Evolutionary conservation across 2,113 vertebrate genomes (phyloP).

Genomic region (Centropristis striata): DNA sequence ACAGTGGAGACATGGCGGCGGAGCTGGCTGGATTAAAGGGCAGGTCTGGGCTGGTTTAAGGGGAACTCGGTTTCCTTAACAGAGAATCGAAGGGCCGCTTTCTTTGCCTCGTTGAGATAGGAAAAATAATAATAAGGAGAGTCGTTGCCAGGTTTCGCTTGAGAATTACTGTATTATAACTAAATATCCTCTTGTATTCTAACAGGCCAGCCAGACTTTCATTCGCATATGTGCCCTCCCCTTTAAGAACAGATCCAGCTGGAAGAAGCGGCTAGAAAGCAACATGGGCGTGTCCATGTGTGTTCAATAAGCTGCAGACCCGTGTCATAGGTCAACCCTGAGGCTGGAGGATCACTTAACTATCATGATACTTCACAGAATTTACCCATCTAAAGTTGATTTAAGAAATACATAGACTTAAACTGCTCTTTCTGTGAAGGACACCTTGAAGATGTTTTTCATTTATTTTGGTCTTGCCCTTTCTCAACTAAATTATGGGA

Average conservation of each 20-base stretch:
- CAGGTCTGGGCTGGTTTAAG: conserved; percentile 4
- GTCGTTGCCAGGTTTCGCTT: no score
- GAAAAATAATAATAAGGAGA: not conserved
- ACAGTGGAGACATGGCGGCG: conserved; percentile 64
- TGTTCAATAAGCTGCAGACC: not conserved
- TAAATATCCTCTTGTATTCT: fast-evolving
- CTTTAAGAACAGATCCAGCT: conserved; percentile 72
- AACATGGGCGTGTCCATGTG: conserved; percentile 44
- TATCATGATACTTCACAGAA: no score
- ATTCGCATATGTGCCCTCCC: conserved; percentile 26
- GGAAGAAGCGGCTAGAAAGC: conserved; percentile 31
- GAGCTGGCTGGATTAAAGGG: conserved; percentile 71
- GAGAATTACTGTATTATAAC: fast-evolving
- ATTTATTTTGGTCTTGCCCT: no score
- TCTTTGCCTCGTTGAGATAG: not conserved
- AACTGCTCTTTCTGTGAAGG: no score
- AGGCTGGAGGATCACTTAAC: not conserved
- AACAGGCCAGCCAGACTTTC: fast-evolving
- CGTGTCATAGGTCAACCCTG: not conserved
- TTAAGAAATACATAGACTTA: no score
- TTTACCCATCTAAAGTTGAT: no score
- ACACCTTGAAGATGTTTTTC: no score
- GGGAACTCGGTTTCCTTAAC: conserved; percentile 12
- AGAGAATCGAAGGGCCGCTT: fast-evolving
- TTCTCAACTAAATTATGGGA: no score